A percentile compares a stretch with the other conserved stretches of the same genome.
phyloP scores from a whole-genome alignment of 2,888 invertebrate species.

The Netelia melanura region DNA sequence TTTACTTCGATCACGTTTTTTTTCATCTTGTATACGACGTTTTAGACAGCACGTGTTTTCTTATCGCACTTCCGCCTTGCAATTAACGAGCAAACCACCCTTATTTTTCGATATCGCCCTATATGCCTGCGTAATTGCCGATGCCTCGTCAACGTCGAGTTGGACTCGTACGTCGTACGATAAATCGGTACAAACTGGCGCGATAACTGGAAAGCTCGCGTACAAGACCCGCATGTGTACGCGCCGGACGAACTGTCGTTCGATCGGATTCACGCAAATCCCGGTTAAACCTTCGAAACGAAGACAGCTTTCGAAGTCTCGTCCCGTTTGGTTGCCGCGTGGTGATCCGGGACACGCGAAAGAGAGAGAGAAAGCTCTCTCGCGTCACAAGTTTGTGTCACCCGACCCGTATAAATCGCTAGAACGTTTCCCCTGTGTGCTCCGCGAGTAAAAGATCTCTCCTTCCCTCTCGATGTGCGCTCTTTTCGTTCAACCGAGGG shows the following conservation, averaged over 20 bases:
- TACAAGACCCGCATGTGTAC: slow-evolving; percentile 51
- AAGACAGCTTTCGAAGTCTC: slow-evolving; percentile 41
- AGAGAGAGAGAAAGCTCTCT: background rate
- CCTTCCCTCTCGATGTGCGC: slow-evolving; percentile 30
- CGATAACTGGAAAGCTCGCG: slow-evolving; percentile 42
- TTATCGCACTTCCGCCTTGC: background rate
- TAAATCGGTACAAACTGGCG: slow-evolving; percentile 29
- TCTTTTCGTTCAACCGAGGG: slow-evolving; percentile 59
- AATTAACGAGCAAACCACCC: slow-evolving; percentile 9
- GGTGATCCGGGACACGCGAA: slow-evolving; percentile 48
- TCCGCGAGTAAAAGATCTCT: slow-evolving; percentile 38
- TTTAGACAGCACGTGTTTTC: background rate
- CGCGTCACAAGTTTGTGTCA: slow-evolving; percentile 60
- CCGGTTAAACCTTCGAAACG: slow-evolving; percentile 49
- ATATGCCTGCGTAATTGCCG: background rate
- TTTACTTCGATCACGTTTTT: too few relatives aligned
- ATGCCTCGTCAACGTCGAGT: slow-evolving; percentile 14
- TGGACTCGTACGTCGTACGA: background rate
- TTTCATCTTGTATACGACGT: too few relatives aligned
- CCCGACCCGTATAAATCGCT: slow-evolving; percentile 71
- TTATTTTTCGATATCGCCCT: background rate
- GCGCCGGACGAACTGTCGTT: slow-evolving; percentile 36
- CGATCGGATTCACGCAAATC: slow-evolving; percentile 64
- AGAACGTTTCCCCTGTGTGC: slow-evolving; percentile 26
- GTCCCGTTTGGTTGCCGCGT: slow-evolving; percentile 54